Evolutionary conservation across 2,113 vertebrate genomes (phyloP), one percentile per base, ranked within the genome.

Genomic region (Siniperca chuatsi): DNA sequence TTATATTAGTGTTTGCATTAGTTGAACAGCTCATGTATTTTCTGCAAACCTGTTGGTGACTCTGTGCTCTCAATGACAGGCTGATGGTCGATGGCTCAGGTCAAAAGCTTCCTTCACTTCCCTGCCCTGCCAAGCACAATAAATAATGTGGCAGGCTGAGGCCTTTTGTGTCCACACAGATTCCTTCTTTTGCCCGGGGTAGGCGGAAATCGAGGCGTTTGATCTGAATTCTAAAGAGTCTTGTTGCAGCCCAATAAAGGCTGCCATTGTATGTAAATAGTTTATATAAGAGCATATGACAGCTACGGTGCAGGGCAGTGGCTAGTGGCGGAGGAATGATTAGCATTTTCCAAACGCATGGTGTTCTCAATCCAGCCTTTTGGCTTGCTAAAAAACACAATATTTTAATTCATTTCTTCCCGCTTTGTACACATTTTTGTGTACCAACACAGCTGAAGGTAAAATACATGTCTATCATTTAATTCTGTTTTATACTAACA

Each of bases 211-310:
- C 95, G 95, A 96, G 96, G 96, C 96, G 92, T 97, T 97, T 97
- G 97, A 97, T 97, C 96, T 96, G 97, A 98, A 98, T 97, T 97
- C 96, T 97, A 96, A 97, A 97, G 96, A 95, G 96, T 96, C 97
- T 98, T 99, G 97, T 99, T 98, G 92, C 92, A 83, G 82, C 94
- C 74, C 83, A 95, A 96, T 97, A 97, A 98, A 97, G 96, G 95
- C 85, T 75, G 42, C 95, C 93, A 97, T 99, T 99, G 98, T 99
- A 97, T 97, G 96, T 90, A 97, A 97, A 96, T 96, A 91, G 94
- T 96, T 97, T 97, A 97, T 97, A 97, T 97, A 97, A 97, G 96
- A 97, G 96, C 97, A 97, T 98, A 98, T 98, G 98, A 98, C 98
- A 95, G 93, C 96, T 94, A 89, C 94, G 96, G 97, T 94, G 96